Evolutionary conservation across 2,113 vertebrate species (phyloP).

Genomic region (Gasterosteus aculeatus): DNA sequence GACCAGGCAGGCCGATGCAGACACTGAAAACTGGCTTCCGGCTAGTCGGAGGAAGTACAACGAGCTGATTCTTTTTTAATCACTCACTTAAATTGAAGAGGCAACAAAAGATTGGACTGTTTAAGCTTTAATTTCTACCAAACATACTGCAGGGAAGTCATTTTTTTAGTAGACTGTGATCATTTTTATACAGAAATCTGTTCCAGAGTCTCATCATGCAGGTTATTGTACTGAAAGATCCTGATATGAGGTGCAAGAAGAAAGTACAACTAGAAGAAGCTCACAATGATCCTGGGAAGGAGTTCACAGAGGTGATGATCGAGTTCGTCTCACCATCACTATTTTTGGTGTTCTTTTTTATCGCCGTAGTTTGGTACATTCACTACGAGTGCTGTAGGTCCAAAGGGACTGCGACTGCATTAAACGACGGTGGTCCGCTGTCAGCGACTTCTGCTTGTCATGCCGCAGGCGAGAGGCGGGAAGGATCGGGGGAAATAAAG

Average conservation of each 20-base stretch:
- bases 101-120: constrained; percentile 7
- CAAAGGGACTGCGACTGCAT: constrained; percentile 52
- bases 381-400: constrained; percentile 24
- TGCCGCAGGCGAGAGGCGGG: constrained; percentile 36
- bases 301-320: constrained; percentile 1
- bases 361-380: constrained; percentile 36
- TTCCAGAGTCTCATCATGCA: constrained; percentile 10
- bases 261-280: not conserved
- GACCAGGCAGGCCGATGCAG: not conserved
- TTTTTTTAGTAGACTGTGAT: constrained; percentile 24
- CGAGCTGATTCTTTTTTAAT: constrained; percentile 22
- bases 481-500: constrained; percentile 71
- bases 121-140: not conserved
- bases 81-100: constrained; percentile 3
- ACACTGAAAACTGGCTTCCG: not conserved
- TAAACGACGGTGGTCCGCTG: constrained; percentile 47
- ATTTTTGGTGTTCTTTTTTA: constrained; percentile 44
- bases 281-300: constrained; percentile 9
- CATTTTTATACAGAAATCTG: constrained; percentile 13
- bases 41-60: not conserved
- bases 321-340: constrained; percentile 16
- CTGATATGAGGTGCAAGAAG: constrained; percentile 7
- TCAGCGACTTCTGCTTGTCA: constrained; percentile 58
- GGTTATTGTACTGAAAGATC: constrained; percentile 37
- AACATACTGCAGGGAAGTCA: constrained; percentile 23